Evolutionary conservation across 2,797 vertebrate genomes (phyloP).

Genomic region (Mycteria americana): DNA sequence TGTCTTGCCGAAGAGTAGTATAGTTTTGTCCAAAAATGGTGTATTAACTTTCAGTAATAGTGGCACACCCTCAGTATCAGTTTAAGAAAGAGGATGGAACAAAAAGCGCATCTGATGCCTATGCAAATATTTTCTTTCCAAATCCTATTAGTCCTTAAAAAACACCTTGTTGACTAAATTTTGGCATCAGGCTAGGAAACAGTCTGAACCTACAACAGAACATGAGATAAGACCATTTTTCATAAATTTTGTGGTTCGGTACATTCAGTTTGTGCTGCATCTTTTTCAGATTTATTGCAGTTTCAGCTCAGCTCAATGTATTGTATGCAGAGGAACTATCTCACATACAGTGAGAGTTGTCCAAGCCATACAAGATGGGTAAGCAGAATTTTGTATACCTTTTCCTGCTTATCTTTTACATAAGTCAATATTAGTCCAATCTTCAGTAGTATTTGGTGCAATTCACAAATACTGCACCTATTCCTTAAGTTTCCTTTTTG

Average conservation of each 20-base stretch:
- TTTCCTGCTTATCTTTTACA: background rate
- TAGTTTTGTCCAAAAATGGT: background rate
- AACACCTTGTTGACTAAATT: background rate
- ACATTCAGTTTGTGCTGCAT: slow-evolving; percentile 22
- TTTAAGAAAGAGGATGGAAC: background rate
- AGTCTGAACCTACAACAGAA: background rate
- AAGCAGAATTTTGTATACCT: background rate
- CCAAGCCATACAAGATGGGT: background rate
- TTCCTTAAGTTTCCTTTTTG: background rate
- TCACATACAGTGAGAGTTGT: background rate
- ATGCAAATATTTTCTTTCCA: background rate
- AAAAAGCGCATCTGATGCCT: background rate
- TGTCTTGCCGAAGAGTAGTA: background rate
- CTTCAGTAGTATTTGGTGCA: background rate
- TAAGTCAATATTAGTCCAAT: background rate
- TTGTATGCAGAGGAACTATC: background rate
- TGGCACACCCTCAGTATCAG: background rate
- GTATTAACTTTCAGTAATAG: background rate
- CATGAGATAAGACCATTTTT: background rate
- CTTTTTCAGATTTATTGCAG: background rate
- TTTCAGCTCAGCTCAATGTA: background rate
- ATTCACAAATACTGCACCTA: background rate
- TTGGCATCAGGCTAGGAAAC: slow-evolving; percentile 7
- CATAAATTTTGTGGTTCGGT: background rate
- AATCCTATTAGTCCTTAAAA: background rate